Base-by-base conservation (phyloP, 64 coral and sea anemone species). In the Stichodactyla helianthus region DNA sequence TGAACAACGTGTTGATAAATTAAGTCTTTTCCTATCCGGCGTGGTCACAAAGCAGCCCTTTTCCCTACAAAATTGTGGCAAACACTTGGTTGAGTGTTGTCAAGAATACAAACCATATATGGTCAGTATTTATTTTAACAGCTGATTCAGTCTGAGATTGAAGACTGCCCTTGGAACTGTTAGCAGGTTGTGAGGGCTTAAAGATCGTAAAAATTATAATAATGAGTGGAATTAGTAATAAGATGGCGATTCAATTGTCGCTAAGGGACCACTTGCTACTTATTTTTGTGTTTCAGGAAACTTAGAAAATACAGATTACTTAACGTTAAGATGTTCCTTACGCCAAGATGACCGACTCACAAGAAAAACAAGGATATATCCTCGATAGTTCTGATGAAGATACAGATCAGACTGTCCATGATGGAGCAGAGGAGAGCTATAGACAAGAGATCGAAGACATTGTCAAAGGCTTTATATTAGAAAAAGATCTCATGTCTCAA, bases 391-490 rank as follows among this genome's bases (percentile, higher is more conserved):
- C 59, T 26, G 86, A 88, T 20, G 86, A 88, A 35, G 91, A 92
- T 50, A 18, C 51, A 16, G 52, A 84, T 28, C 55, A 58, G 50
- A 25, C 22, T 62, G 80, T 7, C 23, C 54, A 58, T 31, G 12
- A 63, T n/a, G 79, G 13, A 51, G 65, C 77, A 55, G 52, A 86
- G 10, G 93, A 87, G 70, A 95, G 81, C 63, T 89, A 89, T 57
- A 74, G 92, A 70, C 84, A 87, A 22, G 94, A 97, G 87, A 97
- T 97, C 14, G 91, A 97, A 62, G 94, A 97, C 70, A 97, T 97
- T 54, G 94, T 97, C 9, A 89, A 84, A 67, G 94, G 94, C 54
- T 97, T 97, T 59, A 89, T 97, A 20, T 81, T 97, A 78, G 93
- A 95, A 53, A 95, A 95, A 86, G 93, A 95, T 78, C 85, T 95